Conservation (phyloP, 2,797 vertebrate genomes). For the Falco berigora region DNA sequence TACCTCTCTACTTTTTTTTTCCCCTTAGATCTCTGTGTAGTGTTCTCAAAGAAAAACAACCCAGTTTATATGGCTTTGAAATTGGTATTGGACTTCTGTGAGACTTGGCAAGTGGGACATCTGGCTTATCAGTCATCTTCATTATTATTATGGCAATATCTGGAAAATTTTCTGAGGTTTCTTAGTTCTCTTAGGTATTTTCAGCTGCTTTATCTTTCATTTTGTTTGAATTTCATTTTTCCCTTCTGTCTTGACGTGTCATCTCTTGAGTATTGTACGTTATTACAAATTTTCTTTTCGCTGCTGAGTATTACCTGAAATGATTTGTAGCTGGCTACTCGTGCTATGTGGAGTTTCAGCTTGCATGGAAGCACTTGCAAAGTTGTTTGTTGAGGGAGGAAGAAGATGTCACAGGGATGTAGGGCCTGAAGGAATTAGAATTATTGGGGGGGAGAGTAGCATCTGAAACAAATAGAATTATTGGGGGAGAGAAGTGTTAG, state of each 20-base stretch:
- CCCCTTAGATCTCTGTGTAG: neutral
- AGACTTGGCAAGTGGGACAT: neutral
- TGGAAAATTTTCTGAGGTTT: neutral
- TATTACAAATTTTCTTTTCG: neutral
- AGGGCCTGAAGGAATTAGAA: neutral
- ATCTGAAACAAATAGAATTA: neutral
- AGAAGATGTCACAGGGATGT: neutral
- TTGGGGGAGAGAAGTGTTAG: neutral
- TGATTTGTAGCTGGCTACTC: neutral
- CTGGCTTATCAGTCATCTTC: neutral
- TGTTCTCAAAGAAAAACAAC: neutral
- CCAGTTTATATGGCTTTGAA: neutral
- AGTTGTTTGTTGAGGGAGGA: neutral
- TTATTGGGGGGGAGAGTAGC: neutral
- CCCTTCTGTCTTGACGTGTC: neutral
- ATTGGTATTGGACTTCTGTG: neutral
- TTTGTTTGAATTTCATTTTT: neutral
- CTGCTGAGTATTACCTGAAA: neutral
- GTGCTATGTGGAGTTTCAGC: neutral
- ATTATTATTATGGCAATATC: neutral
- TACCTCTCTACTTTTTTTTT: neutral
- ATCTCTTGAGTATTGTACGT: neutral
- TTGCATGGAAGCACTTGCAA: neutral
- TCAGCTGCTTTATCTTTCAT: neutral
- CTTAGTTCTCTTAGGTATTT: neutral